These are phyloP conservation scores for Anoplolepis gracilipes DNA, from an alignment of 1,140 invertebrate species.

Conservation along the genomic window DNA sequence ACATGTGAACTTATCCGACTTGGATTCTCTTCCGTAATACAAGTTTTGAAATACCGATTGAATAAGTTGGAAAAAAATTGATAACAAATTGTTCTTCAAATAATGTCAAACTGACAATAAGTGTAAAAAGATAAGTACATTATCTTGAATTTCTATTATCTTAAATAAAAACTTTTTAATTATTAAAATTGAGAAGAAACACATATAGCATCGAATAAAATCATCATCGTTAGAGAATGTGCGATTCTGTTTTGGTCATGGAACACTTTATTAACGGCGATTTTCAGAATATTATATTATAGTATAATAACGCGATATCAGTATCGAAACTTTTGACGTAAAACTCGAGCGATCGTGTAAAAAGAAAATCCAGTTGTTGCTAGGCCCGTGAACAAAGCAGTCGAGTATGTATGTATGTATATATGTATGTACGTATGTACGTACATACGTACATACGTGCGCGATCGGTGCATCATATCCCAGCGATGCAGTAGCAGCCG, in stretches of 20 bases:
- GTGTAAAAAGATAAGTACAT: background rate
- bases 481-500: background rate
- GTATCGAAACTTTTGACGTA: background rate
- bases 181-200: background rate
- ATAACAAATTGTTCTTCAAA: background rate
- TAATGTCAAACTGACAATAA: background rate
- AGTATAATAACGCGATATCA: too few species aligned
- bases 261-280: background rate
- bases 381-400: slow-evolving; percentile 34
- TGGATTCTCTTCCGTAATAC: background rate
- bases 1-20: background rate
- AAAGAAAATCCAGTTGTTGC: slow-evolving; percentile 37
- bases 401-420: too few species aligned
- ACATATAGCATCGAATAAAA: background rate
- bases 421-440: too few species aligned
- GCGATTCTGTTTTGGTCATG: background rate
- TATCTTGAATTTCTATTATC: background rate
- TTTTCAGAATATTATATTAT: too few species aligned
- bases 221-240: background rate
- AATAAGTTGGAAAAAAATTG: too few species aligned
- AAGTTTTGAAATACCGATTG: background rate
- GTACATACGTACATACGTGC: too few species aligned
- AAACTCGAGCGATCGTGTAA: background rate
- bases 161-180: background rate
- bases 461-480: background rate